Evolutionary conservation across 2,888 invertebrate genomes (phyloP), one percentile per base, ranked within the genome.

Genomic region (Tigriopus californicus): DNA sequence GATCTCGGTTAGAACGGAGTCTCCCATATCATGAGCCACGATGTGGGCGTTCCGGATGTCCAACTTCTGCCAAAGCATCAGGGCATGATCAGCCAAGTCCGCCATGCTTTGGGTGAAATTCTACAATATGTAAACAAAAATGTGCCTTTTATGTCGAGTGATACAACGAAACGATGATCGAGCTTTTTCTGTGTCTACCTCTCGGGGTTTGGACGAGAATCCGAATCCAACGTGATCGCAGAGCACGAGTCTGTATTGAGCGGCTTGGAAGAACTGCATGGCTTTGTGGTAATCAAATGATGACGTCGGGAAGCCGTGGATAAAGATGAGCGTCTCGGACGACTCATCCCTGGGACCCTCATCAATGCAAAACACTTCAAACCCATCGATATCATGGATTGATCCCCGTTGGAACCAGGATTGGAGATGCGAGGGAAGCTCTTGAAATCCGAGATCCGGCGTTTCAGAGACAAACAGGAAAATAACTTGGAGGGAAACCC

Each of bases 1-100:
- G 10, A 56, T 56, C 24, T 56, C 56, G 11, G 56, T 56, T 3
- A 56, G 44, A 15, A 56, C 44, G 18, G 56, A 56, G 22, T 56
- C 56, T 12, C 56, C 56, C 56, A 56, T 56, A 20, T 56, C 56
- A 42, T 56, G 56, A n/a, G 56, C 41, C n/a, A 56, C 56, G 3
- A 56, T 42, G 25, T 56, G 41, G n/a, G 56, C 56, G n/a, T 41
- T 22, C 24, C 42, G 15, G n/a, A 56, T 42, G 4, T 41, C 25
- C 41, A 56, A 42, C 10, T 20, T 40, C 11, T 18, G 15, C 15
- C 15, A 42, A 6, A 56, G 41, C 18, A 42, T n/a, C 3, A 56
- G 18, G 3, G 56, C 56, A n/a, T 56, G 15, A 5, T 56, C 56
- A 10, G 56, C 56, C n/a, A 42, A 42, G n/a, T 56, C 56, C 2